These are phyloP conservation scores for Phrynocephalus forsythii DNA, from an alignment of 2,797 vertebrate genomes.

Conservation along the genomic window DNA sequence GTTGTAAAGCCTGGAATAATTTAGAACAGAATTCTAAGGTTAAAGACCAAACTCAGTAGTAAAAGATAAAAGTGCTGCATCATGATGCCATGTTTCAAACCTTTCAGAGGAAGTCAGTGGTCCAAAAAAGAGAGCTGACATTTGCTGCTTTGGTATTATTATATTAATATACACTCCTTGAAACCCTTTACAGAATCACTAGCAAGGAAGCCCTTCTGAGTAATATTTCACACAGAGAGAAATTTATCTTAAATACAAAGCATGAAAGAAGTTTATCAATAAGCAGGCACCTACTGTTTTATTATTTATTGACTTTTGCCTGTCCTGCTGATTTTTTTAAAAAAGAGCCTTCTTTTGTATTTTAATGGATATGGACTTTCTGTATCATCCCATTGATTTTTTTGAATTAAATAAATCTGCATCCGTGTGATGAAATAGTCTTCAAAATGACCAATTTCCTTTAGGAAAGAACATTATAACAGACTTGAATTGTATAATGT, in stretches of 20 bases:
- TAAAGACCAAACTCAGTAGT: background rate
- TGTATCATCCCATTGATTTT: constrained; percentile 23
- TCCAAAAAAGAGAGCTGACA: background rate
- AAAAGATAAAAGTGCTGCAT: background rate
- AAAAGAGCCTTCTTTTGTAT: background rate
- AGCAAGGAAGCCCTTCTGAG: background rate
- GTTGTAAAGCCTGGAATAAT: background rate
- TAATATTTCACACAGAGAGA: background rate
- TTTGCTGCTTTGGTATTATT: background rate
- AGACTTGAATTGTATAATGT: constrained; percentile 14
- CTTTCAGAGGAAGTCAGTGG: background rate
- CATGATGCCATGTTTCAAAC: background rate
- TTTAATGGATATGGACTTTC: constrained; percentile 12
- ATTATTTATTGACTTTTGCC: constrained; percentile 10
- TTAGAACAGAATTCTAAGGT: background rate
- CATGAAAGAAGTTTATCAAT: constrained; percentile 12
- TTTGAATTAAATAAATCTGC: constrained; percentile 11
- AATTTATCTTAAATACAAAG: background rate
- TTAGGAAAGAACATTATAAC: constrained; percentile 11
- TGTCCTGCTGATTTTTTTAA: background rate
- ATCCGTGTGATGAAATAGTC: background rate
- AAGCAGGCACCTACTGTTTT: background rate
- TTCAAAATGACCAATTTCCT: background rate
- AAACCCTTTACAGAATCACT: background rate
- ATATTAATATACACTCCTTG: background rate